A percentile compares a stretch with the other conserved stretches of the same genome.
Conservation (phyloP, 2,113 vertebrate species). For the Chamaetylas fuelleborni region DNA sequence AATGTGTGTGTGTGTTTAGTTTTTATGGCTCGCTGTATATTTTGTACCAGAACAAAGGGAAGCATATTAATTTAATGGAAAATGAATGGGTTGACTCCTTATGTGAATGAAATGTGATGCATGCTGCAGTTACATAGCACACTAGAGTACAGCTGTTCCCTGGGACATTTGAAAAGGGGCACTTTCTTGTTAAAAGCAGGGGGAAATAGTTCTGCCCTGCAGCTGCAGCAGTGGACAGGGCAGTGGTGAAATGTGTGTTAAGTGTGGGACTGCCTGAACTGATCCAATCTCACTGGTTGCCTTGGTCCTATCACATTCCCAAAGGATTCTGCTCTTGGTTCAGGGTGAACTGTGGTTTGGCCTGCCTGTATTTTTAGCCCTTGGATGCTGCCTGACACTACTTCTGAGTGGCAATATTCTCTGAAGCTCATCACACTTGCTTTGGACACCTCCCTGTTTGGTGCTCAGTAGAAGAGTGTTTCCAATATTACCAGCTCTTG, state of each 20-base stretch:
- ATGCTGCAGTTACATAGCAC: rapidly evolving
- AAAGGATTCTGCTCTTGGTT: not conserved
- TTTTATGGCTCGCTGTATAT: not conserved
- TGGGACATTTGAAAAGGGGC: not conserved
- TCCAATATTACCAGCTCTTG: not conserved
- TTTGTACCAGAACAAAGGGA: not conserved
- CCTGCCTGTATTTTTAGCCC: not conserved
- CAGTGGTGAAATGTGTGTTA: not conserved
- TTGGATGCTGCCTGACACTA: not conserved
- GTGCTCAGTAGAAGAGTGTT: not conserved
- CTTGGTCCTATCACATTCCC: not conserved
- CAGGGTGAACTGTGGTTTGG: not conserved
- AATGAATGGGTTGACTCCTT: not conserved
- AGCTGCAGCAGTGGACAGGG: not conserved
- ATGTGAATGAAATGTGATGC: not conserved
- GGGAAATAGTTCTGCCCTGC: not conserved
- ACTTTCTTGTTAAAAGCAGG: not conserved
- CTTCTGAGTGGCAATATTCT: not conserved
- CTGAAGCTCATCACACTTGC: not conserved
- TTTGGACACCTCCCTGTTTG: not conserved
- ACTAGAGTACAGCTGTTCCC: not conserved
- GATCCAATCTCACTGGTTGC: not conserved
- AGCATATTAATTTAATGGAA: not conserved
- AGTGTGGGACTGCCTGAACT: not conserved
- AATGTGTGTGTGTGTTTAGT: not conserved